Evolutionary conservation across 2,888 invertebrate genomes (phyloP), one percentile per base, ranked within the genome.

Genomic region (Rhingia campestris): DNA sequence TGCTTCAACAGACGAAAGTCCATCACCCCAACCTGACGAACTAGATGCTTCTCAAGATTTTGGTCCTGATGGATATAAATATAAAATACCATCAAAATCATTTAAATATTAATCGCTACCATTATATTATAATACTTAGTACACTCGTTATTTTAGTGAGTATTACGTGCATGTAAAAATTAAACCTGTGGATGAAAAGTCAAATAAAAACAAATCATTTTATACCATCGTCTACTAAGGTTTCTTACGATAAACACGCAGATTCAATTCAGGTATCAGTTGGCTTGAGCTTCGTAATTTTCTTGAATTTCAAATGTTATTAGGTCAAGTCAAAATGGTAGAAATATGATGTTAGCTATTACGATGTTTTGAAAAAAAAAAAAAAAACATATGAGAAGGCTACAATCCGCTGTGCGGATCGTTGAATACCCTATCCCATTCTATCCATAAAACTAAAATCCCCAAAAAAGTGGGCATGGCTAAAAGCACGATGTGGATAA

Each of bases 61-160:
- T 4, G 91, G 91, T 39, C 89, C 89, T 39, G 91, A 91, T 86
- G 91, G 91, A 49, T 91, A 91, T 86, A 90, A 90, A 76, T 91
- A 91, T 80, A 90, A 91, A 80, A 89, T 91, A 81, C 91, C 91
- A 56, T 88, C 88, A 67, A 89, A 87, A 63, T 88, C 89, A 32
- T 91, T 91, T 70, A 89, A 88, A 86, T 91, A 88, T 81, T 91
- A 91, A 86, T 47, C 47, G 9, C 14, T 45, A 12, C 0, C 12
- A 45, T 7, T 47, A 22, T 22, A 22, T 22, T 22, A 22, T 22
- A 22, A 1, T 22, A 22, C 22, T 22, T 22, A 22, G 22, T 22
- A 22, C 22, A 22, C 22, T 22, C 22, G 22, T 7, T 14, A 14
- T 9, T 9, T 6, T 14, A 9, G 35, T 37, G 12, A 6, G 6